A percentile compares a stretch with the other conserved stretches of the same genome.
Conservation (phyloP, 2,888 invertebrate species). For the Leptinotarsa rubiginosa region DNA sequence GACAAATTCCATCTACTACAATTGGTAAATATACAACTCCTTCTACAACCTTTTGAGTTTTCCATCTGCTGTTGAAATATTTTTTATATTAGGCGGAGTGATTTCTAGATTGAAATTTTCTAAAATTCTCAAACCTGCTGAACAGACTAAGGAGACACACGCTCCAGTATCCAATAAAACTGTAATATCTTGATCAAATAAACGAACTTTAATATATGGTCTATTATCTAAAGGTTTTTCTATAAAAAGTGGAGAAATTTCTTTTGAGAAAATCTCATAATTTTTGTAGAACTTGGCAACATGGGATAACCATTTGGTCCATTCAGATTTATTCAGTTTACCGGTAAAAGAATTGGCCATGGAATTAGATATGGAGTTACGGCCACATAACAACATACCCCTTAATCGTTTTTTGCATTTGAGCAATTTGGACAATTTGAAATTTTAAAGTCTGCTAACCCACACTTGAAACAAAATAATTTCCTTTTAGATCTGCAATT, state of each 20-base stretch:
- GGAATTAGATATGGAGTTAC: not conserved
- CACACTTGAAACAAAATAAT: not conserved
- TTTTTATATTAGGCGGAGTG: not conserved
- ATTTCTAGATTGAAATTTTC: conserved; percentile 21
- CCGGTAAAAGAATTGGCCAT: not conserved
- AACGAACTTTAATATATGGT: conserved; percentile 33
- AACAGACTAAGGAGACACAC: conserved; percentile 28
- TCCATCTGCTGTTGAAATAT: conserved; percentile 36
- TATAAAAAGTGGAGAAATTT: too few species aligned
- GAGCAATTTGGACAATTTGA: not conserved
- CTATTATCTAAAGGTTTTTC: too few species aligned
- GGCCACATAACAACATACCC: not conserved
- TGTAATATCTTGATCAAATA: conserved; percentile 30
- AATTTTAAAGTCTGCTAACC: not conserved
- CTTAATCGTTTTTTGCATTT: not conserved
- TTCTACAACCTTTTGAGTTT: conserved; percentile 28
- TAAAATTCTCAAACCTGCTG: conserved; percentile 25
- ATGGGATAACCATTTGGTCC: too few species aligned
- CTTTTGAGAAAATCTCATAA: too few species aligned
- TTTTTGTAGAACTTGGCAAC: too few species aligned
- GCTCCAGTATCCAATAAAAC: conserved; percentile 37
- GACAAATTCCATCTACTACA: conserved; percentile 22
- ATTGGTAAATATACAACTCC: conserved; percentile 34
- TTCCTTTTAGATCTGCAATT: not conserved
- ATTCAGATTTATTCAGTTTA: too few species aligned